Evolutionary conservation across 2,888 invertebrate genomes (phyloP).

Genomic region (Cacoxenus indagator): DNA sequence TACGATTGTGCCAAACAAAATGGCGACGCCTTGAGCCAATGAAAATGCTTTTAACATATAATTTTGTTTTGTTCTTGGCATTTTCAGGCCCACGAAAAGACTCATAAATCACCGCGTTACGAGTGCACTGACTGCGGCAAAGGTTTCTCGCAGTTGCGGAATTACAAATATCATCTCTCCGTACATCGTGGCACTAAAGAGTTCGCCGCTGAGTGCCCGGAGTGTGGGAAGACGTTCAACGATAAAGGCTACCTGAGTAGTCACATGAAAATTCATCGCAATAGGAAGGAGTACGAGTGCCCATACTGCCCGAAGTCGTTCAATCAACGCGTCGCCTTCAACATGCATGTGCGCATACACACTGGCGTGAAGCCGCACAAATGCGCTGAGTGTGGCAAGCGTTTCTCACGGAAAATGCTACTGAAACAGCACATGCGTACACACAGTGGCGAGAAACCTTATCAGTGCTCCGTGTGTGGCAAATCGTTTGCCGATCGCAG

Average conservation of each 20-base stretch:
- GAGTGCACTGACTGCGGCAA: slow-evolving; percentile 85
- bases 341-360: slow-evolving; percentile 88
- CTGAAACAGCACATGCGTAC: slow-evolving; percentile 86
- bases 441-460: slow-evolving; percentile 85
- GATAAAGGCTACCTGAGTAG: slow-evolving; percentile 87
- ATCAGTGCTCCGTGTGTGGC: slow-evolving; percentile 84
- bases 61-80: slow-evolving; percentile 9
- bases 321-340: slow-evolving; percentile 88
- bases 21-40: slow-evolving; percentile 45
- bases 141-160: slow-evolving; percentile 85
- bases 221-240: slow-evolving; percentile 87
- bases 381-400: slow-evolving; percentile 82
- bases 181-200: slow-evolving; percentile 87
- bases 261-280: slow-evolving; percentile 88
- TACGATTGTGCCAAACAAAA: slow-evolving; percentile 43
- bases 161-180: slow-evolving; percentile 87
- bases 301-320: slow-evolving; percentile 86
- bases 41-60: not conserved
- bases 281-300: slow-evolving; percentile 86
- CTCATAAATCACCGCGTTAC: slow-evolving; percentile 72
- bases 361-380: slow-evolving; percentile 86
- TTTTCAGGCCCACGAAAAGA: slow-evolving; percentile 68
- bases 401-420: slow-evolving; percentile 88
- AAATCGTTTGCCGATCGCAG: slow-evolving; percentile 88
- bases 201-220: slow-evolving; percentile 79